Percentiles rank a stretch among this genome's conserved stretches.
These are phyloP conservation scores for Pollicipes pollicipes DNA, from an alignment of 1,140 invertebrate genomes.

Conservation along the genomic window DNA sequence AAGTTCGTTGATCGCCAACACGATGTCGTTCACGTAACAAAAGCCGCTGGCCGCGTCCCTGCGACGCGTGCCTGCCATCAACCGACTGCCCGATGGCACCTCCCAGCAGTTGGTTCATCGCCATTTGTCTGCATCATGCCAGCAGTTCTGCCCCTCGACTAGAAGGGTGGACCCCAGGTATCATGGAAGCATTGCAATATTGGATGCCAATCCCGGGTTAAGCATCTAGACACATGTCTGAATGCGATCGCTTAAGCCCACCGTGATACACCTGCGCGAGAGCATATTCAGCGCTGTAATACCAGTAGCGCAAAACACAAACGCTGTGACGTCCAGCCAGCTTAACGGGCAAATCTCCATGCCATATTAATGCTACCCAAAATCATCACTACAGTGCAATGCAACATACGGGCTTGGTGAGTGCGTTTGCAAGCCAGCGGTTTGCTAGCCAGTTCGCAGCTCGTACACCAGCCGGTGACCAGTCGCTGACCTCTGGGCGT, in stretches of 20 bases:
- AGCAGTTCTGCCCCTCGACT: neutral
- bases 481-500: slow-evolving; percentile 48
- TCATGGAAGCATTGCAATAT: slow-evolving; percentile 10
- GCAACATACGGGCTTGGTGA: slow-evolving; percentile 8
- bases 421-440: neutral
- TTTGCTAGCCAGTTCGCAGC: slow-evolving; percentile 4
- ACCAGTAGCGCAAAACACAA: too few species aligned
- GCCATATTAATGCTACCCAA: too few species aligned
- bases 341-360: too few species aligned
- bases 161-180: neutral
- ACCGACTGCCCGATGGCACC: neutral
- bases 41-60: slow-evolving; percentile 61
- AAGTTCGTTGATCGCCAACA: slow-evolving; percentile 51
- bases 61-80: slow-evolving; percentile 10
- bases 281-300: too few species aligned
- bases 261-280: too few species aligned
- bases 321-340: too few species aligned
- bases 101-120: neutral
- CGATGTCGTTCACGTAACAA: slow-evolving; percentile 74
- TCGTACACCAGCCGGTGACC: neutral
- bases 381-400: slow-evolving; percentile 4
- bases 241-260: neutral
- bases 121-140: neutral
- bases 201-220: too few species aligned
- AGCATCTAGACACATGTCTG: too few species aligned